A percentile compares a stretch with the other conserved stretches of the same genome.
Evolutionary conservation across 2,888 invertebrate genomes (phyloP).

Genomic region (Belgica antarctica): DNA sequence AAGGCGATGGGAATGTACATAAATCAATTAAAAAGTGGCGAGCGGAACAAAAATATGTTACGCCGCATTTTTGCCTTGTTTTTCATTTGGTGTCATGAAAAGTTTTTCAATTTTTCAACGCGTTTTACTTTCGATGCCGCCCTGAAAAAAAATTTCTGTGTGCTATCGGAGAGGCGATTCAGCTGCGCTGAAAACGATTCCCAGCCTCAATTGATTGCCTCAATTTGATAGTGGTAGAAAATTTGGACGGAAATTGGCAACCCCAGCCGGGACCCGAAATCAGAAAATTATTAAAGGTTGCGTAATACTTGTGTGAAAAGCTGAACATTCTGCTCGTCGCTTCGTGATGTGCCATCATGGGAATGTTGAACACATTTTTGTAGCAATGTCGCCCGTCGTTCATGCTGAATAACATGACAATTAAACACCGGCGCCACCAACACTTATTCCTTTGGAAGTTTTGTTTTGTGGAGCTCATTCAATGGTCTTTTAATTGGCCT

Average conservation of each 20-base stretch:
- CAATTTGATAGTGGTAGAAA: not conserved
- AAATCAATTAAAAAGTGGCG: conserved; percentile 19
- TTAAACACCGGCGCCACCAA: not conserved
- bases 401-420: not conserved
- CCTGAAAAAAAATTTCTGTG: too few relatives aligned
- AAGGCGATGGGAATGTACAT: not conserved
- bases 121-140: too few relatives aligned
- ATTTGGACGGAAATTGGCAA: not conserved
- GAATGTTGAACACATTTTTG: not conserved
- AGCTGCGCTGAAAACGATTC: too few relatives aligned
- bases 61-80: not conserved
- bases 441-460: not conserved
- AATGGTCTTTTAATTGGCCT: not conserved
- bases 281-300: not conserved
- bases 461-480: not conserved
- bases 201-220: conserved; percentile 7
- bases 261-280: not conserved
- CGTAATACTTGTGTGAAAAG: not conserved
- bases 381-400: too few relatives aligned
- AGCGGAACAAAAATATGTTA: not conserved
- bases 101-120: too few relatives aligned
- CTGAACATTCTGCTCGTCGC: not conserved
- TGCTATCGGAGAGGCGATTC: too few relatives aligned
- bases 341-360: not conserved
- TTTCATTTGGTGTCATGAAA: conserved; percentile 1